Base-by-base conservation (phyloP, 2,888 invertebrate species). In the Lissonota sp. region DNA sequence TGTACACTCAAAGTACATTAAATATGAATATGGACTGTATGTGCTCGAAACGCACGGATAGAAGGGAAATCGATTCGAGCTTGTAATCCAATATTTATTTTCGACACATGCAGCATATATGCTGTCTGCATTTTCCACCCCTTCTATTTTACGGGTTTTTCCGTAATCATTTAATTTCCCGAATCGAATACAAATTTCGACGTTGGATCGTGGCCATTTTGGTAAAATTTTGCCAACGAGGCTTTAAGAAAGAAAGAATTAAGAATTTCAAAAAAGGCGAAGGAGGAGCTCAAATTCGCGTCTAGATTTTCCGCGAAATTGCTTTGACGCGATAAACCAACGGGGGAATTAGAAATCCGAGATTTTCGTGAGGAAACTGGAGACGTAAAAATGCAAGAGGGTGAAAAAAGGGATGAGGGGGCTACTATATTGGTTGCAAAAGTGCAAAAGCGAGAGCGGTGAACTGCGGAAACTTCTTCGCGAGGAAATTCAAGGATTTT, bases 1-100 rank as follows among this genome's bases (percentile, higher is more conserved):
- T 53, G 16, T 53, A 16, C 37, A 14, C 5, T 5, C 49, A n/a
- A 51, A 64, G 51, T 55, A 44, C 44, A 55, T 67, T 67, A 58
- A 39, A 58, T 39, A 58, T 44, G 64, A 37, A 53, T 37, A 53
- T 66, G 12, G 42, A 67, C 39, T 40, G 12, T 60, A 12, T 37
- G 12, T 42, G 12, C 14, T 26, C 16, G 37, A 10, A 14, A 14
- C 55, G 14, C 40, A 12, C 62, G 14, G 62, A 53, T 60, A 6
- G 14, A 67, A 42, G 64, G 49, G 58, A 60, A 66, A 67, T 70
- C 66, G 64, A 74, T 79, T 69, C 58, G 46, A 62, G 57, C 14
- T 46, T 51, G 66, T 66, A 64, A 75, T 80, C 58, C 58, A 80
- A 75, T 71, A 80, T 75, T 75, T 71, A 80, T 75, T 71, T 39